phyloP scores from a whole-genome alignment of 2,797 vertebrate genomes.

The Avahi laniger region DNA sequence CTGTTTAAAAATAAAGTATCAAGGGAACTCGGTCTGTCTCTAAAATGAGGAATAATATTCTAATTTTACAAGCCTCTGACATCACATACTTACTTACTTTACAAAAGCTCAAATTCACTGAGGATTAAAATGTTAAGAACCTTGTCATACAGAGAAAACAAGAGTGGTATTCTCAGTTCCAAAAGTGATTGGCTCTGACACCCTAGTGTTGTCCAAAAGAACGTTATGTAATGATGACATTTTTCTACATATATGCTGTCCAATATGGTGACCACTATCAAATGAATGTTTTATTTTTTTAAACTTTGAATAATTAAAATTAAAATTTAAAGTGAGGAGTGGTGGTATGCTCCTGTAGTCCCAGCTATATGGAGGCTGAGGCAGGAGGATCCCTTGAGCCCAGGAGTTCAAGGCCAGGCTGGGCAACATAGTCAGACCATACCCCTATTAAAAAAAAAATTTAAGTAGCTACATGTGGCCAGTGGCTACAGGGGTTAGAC shows the following conservation, averaged over 20 bases:
- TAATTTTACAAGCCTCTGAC: not conserved
- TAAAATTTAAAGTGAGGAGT: not conserved
- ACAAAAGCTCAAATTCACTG: not conserved
- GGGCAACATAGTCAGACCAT: not conserved
- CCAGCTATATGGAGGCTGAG: not conserved
- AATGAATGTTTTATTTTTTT: not conserved
- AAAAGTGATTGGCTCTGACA: not conserved
- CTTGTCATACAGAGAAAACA: not conserved
- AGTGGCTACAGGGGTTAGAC: not conserved
- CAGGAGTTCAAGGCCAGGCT: not conserved
- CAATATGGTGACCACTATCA: not conserved
- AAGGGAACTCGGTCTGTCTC: not conserved
- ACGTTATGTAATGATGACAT: not conserved
- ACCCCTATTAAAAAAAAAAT: not conserved
- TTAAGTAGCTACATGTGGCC: not conserved
- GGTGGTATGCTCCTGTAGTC: not conserved
- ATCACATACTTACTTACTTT: not conserved
- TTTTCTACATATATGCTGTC: not conserved
- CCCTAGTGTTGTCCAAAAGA: not conserved
- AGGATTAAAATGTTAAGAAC: constrained; percentile 36
- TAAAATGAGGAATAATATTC: constrained; percentile 1
- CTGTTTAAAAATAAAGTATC: constrained; percentile 50
- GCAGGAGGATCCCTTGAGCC: not conserved
- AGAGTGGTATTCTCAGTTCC: not conserved
- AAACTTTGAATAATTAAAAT: not conserved